phyloP scores from a whole-genome alignment of 2,888 invertebrate species.

The Melinopterus prodromus region DNA sequence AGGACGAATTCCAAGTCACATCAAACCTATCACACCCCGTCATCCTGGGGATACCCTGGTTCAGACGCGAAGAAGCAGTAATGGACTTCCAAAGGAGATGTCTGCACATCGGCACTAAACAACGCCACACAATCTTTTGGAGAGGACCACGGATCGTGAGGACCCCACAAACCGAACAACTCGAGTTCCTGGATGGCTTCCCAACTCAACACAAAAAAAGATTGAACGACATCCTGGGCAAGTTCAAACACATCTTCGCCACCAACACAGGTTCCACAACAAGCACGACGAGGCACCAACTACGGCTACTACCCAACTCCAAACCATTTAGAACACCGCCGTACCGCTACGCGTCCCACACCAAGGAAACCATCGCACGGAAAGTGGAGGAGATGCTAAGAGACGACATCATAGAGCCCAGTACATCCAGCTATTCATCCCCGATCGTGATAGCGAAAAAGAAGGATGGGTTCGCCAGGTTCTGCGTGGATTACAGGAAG shows the following conservation, averaged over 20 bases:
- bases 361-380: constrained; percentile 37
- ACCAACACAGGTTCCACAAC: background rate
- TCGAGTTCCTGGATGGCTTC: background rate
- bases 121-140: background rate
- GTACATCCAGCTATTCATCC: constrained; percentile 34
- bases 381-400: constrained; percentile 43
- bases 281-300: background rate
- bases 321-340: constrained; percentile 39
- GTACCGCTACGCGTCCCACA: constrained; percentile 41
- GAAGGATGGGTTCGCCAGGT: constrained; percentile 41
- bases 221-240: background rate
- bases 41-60: background rate
- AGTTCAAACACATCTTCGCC: background rate
- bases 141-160: too few relatives aligned
- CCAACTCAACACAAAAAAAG: background rate
- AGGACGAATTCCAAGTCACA: background rate
- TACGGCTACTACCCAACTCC: constrained; percentile 4
- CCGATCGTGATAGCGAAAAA: constrained; percentile 43
- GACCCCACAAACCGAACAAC: too few relatives aligned
- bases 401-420: constrained; percentile 25
- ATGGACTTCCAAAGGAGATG: constrained; percentile 8
- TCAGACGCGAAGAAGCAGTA: background rate
- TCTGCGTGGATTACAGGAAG: constrained; percentile 43
- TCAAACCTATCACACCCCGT: background rate
- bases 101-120: background rate